Conservation (phyloP, 2,888 invertebrate species). For the Hemithea aestivaria region DNA sequence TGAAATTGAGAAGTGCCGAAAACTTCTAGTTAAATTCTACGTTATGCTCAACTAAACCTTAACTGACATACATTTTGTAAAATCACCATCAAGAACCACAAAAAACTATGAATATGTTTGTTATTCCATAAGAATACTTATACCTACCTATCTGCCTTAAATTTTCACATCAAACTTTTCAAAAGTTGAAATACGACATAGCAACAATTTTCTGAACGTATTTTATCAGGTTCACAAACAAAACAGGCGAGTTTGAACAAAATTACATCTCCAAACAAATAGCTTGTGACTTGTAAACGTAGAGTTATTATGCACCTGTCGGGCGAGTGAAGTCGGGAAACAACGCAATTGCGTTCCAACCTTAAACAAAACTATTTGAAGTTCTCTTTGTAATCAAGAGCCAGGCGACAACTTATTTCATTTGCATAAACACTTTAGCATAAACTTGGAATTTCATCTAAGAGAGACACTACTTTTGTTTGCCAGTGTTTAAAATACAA, state of each 20-base stretch:
- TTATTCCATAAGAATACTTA: too few species aligned
- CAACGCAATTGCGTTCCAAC: conserved; percentile 56
- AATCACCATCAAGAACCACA: too few species aligned
- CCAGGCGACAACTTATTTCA: conserved; percentile 65
- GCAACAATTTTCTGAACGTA: too few species aligned
- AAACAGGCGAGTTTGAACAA: neutral
- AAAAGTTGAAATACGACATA: too few species aligned
- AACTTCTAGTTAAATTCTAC: too few species aligned
- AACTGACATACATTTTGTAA: too few species aligned
- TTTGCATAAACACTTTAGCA: conserved; percentile 66
- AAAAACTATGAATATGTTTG: too few species aligned
- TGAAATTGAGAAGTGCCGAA: too few species aligned
- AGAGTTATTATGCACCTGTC: conserved; percentile 44
- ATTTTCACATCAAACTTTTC: too few species aligned
- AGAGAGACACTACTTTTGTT: conserved; percentile 41
- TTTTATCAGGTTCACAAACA: too few species aligned
- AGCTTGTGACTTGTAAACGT: conserved; percentile 33
- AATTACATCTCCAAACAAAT: conserved; percentile 20
- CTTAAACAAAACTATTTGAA: conserved; percentile 61
- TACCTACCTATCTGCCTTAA: too few species aligned
- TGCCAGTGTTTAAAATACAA: conserved; percentile 29
- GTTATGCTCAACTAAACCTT: too few species aligned
- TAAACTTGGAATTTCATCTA: conserved; percentile 51
- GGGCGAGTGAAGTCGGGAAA: conserved; percentile 45
- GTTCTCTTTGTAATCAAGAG: conserved; percentile 67